phyloP scores from a whole-genome alignment of 2,113 vertebrate genomes.

The Rhegmatorhina hoffmannsi region DNA sequence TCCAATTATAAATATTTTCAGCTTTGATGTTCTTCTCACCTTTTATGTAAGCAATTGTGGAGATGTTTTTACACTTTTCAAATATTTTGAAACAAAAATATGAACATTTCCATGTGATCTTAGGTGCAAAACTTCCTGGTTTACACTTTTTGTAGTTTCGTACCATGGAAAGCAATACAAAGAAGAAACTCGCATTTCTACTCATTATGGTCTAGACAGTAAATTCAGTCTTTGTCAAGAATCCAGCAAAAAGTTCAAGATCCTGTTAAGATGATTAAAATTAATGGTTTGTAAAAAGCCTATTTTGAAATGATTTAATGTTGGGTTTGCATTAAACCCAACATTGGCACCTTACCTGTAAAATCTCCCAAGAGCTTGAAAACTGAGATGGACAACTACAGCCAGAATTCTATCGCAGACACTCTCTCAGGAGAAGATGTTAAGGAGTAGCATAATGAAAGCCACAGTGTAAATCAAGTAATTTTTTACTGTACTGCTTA shows the following conservation, averaged over 20 bases:
- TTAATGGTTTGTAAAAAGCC: not conserved
- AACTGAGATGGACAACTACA: not conserved
- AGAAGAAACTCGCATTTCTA: not conserved
- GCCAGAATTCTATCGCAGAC: not conserved
- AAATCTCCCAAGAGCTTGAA: slow-evolving; percentile 15
- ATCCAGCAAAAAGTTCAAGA: not conserved
- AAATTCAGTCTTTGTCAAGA: not conserved
- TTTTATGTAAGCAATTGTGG: not conserved
- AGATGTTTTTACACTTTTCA: not conserved
- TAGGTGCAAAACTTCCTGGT: not conserved
- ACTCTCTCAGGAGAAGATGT: not conserved
- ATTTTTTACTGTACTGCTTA: slow-evolving; percentile 9
- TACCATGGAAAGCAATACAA: not conserved
- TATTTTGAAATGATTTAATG: not conserved
- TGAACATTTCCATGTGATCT: not conserved
- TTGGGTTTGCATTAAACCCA: not conserved
- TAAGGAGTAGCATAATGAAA: not conserved
- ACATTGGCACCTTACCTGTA: not conserved
- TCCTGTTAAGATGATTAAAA: not conserved
- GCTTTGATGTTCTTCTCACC: not conserved
- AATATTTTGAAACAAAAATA: not conserved
- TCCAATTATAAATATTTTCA: slow-evolving; percentile 3
- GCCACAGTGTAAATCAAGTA: not conserved
- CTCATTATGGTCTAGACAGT: not conserved
- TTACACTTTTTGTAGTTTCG: not conserved